Evolutionary conservation across 2,888 invertebrate genomes (phyloP).

Genomic region (Theodoxus fluviatilis): DNA sequence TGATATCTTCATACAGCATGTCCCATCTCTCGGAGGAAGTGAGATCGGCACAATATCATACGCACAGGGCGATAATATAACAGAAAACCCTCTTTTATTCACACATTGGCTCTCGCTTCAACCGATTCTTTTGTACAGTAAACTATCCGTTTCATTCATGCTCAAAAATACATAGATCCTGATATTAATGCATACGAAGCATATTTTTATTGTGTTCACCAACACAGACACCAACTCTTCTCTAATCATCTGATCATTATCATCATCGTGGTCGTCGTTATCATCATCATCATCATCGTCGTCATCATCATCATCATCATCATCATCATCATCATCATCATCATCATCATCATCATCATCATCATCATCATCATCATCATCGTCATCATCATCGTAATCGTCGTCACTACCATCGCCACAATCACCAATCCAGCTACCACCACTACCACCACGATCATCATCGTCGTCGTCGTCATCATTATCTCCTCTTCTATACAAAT

Average conservation of each 20-base stretch:
- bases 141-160: neutral
- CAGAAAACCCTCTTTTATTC: slow-evolving; percentile 11
- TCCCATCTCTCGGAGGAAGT: too few species aligned
- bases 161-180: neutral
- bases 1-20: too few species aligned
- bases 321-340: slow-evolving; percentile 24
- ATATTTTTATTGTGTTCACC: neutral
- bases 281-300: slow-evolving; percentile 22
- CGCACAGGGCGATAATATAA: too few species aligned
- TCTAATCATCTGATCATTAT: neutral
- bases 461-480: neutral
- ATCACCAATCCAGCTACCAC: neutral
- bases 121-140: neutral
- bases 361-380: slow-evolving; percentile 22
- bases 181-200: neutral
- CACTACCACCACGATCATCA: neutral
- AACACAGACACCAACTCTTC: too few species aligned
- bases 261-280: neutral
- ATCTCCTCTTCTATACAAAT: neutral
- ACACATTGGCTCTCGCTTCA: neutral
- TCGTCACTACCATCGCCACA: neutral
- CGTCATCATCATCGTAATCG: slow-evolving; percentile 5
- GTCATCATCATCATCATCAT: slow-evolving; percentile 23
- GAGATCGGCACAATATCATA: too few species aligned
- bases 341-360: slow-evolving; percentile 23